Evolutionary conservation across 2,888 invertebrate species (phyloP), one percentile per base, ranked within the genome.

Genomic region (Drosophila kambysellisi): DNA sequence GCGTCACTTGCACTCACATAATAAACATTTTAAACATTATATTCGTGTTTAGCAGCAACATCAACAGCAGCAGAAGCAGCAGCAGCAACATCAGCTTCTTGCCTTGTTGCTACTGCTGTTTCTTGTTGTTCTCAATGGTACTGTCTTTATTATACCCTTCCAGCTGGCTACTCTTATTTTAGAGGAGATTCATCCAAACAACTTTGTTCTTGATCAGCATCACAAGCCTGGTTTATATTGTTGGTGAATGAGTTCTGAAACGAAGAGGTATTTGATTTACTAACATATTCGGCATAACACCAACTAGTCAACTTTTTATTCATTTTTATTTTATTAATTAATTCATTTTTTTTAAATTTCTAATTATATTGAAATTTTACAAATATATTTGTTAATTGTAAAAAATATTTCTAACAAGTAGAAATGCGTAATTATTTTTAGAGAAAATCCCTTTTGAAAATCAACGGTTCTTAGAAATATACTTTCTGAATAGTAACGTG

Each of bases 11-110:
- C 86, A 89, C 90, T 76, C 81, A 89, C 88, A 86, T 86, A 88
- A 86, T 86, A 89, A 86, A 86, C 86, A 86, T 86, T 86, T 86
- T 86, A 86, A 86, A 89, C 86, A 86, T 86, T 86, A 86, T 89
- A 88, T 86, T 86, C 88, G 90, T 86, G 89, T 88, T 89, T 89
- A 84, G 85, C 85, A 84, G 81, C 88, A 89, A 86, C 89, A 84
- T 88, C 85, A 89, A n/a, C 29, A 29, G 17, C 50, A 50, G n/a
- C 29, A n/a, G 8, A 30, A 50, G 50, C 29, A 15, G 25, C 39
- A 39, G 39, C 39, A 25, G 25, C 25, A 25, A 25, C 25, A 25
- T 25, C 25, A 25, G 89, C 85, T 85, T 78, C 85, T 85, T 89
- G 83, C 67, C 70, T 75, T 76, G 61, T 51, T 68, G 63, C 35